Evolutionary conservation across 2,113 vertebrate genomes (phyloP).

Genomic region (Osmerus mordax): DNA sequence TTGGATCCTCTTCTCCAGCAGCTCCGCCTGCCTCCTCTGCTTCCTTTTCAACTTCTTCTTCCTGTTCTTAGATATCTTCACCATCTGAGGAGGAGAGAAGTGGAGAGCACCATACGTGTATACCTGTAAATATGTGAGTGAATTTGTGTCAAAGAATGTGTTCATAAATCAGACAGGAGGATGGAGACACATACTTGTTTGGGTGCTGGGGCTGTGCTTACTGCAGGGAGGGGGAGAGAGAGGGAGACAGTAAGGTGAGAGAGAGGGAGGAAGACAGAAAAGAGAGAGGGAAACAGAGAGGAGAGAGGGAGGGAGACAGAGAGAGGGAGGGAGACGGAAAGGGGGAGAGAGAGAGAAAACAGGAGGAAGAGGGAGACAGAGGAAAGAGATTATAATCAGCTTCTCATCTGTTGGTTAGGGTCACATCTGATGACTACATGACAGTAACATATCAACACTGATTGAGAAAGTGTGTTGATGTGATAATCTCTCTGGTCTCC

Average conservation of each 20-base stretch:
- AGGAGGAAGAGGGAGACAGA: too few species aligned
- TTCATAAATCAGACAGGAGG: neutral
- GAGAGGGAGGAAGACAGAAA: too few species aligned
- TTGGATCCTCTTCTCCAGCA: conserved; percentile 89
- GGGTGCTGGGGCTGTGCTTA: conserved; percentile 92
- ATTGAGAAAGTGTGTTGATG: too few species aligned
- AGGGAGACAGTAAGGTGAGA: too few species aligned
- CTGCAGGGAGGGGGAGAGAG: conserved; percentile 65
- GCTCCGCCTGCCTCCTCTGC: conserved; percentile 91
- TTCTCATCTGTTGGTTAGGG: too few species aligned
- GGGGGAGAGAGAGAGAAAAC: too few species aligned
- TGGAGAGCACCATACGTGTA: neutral
- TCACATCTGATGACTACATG: conserved; percentile 14
- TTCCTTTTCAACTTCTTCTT: conserved; percentile 98
- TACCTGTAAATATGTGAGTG: too few species aligned
- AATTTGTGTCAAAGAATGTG: neutral
- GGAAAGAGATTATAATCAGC: too few species aligned
- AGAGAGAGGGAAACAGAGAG: too few species aligned
- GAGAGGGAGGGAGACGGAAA: too few species aligned
- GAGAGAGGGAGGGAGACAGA: too few species aligned
- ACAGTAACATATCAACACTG: conserved; percentile 14
- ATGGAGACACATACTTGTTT: conserved; percentile 84
- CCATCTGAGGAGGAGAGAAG: conserved; percentile 62
- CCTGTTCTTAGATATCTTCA: conserved; percentile 98
- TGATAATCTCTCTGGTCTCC: too few species aligned